Base-by-base conservation (phyloP, 2,113 vertebrate genomes). In the Pygoscelis adeliae region DNA sequence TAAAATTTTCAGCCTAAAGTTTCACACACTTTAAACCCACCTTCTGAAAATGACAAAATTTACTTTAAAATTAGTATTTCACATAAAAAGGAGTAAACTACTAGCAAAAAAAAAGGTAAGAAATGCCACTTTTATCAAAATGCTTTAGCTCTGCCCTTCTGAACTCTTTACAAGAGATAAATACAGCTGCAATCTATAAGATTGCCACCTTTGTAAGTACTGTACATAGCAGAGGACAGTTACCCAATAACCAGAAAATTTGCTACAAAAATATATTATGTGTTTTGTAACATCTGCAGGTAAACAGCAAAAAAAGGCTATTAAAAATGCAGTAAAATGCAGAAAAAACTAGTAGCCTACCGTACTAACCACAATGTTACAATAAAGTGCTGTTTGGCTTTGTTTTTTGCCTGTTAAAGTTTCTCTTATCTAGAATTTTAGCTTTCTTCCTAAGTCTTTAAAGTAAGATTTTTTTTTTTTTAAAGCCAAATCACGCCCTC, bases 61-160 rank as follows among this genome's bases (percentile, higher is more conserved):
- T 76, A 50, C 89, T 95, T 91, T n/a, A 93, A 93, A 91, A 89
- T 66, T 7, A 81, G 67, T 93, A 88, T 86, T 94, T 89, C 69
- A 82, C 69, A 44, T 83, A 86, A 88, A 90, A 94, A 97, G 87
- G 89, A 96, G 76, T 77, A 79, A 89, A 95, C 70, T 77, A 90
- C 87, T 67, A 94, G 91, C 76, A 91, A 94, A 96, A 72, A 46
- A 46, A 73, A 55, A 53, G 47, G 91, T 93, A 94, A 92, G 95
- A 97, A 97, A 96, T 73, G 79, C n/a, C 52, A 95, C 67, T 97
- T 95, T 80, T 97, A 97, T 96, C 93, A 97, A 96, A 97, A 96
- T 42, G 18, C 86, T 96, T 93, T 91, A 85, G 73, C 95, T 97
- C 96, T 96, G 94, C 96, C 95, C 90, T 93, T 94, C 95, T 86